These are phyloP conservation scores for Mechanitis mazaeus DNA, from an alignment of 2,888 invertebrate species.

Conservation along the genomic window DNA sequence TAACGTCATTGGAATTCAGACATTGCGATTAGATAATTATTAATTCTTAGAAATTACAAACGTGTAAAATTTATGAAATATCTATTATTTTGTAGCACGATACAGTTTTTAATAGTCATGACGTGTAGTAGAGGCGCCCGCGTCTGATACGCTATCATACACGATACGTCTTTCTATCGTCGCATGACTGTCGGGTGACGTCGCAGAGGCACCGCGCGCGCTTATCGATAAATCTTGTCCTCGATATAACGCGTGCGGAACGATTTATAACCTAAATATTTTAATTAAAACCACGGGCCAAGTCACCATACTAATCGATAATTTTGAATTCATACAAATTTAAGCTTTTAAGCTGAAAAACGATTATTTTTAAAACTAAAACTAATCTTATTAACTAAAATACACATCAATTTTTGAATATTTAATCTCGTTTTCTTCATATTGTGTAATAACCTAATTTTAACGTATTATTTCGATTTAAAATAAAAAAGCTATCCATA, in stretches of 20 bases:
- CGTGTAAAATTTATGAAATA: neutral
- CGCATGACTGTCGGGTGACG: neutral
- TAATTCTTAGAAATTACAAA: neutral
- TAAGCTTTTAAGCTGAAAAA: neutral
- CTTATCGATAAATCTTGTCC: conserved; percentile 1
- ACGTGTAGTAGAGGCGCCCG: neutral
- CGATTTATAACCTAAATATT: conserved; percentile 4
- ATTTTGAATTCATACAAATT: neutral
- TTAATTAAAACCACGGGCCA: neutral
- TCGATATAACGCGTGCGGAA: neutral
- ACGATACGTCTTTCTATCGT: neutral
- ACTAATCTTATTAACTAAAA: no score
- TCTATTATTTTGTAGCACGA: neutral
- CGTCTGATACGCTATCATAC: neutral
- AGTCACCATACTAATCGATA: neutral
- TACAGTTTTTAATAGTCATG: neutral
- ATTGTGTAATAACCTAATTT: no score
- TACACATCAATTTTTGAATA: no score
- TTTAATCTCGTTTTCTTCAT: no score
- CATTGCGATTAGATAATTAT: neutral
- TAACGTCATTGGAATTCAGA: neutral
- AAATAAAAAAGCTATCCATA: no score
- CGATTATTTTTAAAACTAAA: no score
- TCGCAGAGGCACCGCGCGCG: neutral
- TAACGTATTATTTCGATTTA: no score